Evolutionary conservation across 1,140 invertebrate species (phyloP).

Genomic region (Xylocopa sonorina): DNA sequence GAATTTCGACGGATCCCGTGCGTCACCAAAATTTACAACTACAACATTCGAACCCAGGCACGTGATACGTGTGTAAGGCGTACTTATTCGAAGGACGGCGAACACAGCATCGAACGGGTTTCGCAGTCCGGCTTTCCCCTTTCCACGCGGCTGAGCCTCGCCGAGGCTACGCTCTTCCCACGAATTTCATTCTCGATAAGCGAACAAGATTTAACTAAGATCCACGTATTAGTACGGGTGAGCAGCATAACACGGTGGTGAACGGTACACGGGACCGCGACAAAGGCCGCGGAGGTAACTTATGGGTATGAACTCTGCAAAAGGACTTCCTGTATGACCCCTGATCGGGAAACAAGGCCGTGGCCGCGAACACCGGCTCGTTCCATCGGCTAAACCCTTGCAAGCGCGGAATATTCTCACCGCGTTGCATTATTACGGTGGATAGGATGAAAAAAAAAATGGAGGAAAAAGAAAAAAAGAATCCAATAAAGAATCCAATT

Average conservation of each 20-base stretch:
- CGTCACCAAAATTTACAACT: too few relatives aligned
- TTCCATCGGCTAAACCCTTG: background rate
- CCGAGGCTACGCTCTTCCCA: conserved; percentile 39
- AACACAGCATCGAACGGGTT: background rate
- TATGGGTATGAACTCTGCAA: conserved; percentile 55
- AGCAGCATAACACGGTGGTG: conserved; percentile 39
- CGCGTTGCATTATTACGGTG: background rate
- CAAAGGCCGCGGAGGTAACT: conserved; percentile 49
- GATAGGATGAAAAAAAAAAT: conserved; percentile 1
- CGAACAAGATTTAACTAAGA: conserved; percentile 46
- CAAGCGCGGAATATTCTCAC: conserved; percentile 16
- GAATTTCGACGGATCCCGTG: too few relatives aligned
- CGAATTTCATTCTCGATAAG: conserved; percentile 48
- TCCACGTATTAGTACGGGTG: conserved; percentile 45
- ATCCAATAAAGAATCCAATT: background rate
- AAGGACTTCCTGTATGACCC: conserved; percentile 54
- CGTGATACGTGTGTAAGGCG: background rate
- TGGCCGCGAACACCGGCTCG: conserved; percentile 35
- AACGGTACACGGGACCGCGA: conserved; percentile 49
- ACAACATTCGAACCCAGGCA: too few relatives aligned
- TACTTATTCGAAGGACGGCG: too few relatives aligned
- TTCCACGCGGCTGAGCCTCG: background rate
- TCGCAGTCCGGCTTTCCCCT: background rate
- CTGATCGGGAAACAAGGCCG: conserved; percentile 55
- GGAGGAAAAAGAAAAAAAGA: too few relatives aligned